Evolutionary conservation across 2,888 invertebrate genomes (phyloP).

Genomic region (Thysanoteuthis rhombus): DNA sequence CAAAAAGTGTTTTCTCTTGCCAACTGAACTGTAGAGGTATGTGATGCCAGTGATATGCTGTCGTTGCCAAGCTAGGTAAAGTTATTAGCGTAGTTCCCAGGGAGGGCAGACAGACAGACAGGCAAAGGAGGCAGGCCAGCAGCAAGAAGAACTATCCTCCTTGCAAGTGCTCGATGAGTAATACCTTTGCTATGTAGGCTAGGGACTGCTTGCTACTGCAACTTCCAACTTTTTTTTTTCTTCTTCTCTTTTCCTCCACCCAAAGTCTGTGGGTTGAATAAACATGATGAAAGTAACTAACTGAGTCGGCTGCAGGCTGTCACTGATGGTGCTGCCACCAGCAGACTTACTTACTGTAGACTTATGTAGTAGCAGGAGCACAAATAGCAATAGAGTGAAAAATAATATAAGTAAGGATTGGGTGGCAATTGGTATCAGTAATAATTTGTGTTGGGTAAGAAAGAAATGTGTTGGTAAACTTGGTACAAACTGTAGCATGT

Average conservation of each 20-base stretch:
- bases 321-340: background rate
- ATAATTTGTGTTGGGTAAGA: constrained; percentile 12
- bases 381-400: background rate
- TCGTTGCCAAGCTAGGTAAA: constrained; percentile 12
- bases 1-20: background rate
- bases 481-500: background rate
- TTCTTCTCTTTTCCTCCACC: background rate
- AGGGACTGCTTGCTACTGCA: constrained; percentile 12
- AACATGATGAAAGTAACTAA: constrained; percentile 1
- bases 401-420: background rate
- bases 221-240: constrained; percentile 12
- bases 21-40: constrained; percentile 12
- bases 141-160: constrained; percentile 12
- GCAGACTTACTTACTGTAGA: constrained; percentile 12
- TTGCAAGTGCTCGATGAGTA: background rate
- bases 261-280: constrained; percentile 12
- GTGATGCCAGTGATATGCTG: constrained; percentile 12
- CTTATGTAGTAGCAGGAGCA: background rate
- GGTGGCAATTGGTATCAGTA: background rate
- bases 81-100: background rate
- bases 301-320: constrained; percentile 12
- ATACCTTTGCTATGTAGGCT: constrained; percentile 12
- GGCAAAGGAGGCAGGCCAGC: constrained; percentile 12
- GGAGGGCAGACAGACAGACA: background rate
- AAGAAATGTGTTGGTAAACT: constrained; percentile 12